These are phyloP conservation scores for Theristicus caerulescens DNA, from an alignment of 2,113 vertebrate species.

Conservation along the genomic window DNA sequence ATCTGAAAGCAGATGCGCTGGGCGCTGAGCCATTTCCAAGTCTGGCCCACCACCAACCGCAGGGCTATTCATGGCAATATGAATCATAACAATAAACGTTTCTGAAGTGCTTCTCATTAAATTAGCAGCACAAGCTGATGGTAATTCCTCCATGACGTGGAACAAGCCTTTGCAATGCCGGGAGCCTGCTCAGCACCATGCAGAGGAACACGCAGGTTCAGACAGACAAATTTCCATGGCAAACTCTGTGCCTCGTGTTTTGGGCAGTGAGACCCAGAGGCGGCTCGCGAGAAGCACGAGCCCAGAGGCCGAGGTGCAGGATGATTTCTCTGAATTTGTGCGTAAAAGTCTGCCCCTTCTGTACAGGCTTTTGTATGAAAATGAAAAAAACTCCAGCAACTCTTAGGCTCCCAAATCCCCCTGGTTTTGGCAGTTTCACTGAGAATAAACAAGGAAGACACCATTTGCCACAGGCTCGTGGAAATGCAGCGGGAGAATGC, in stretches of 20 bases:
- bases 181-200: not conserved
- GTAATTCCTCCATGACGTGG: not conserved
- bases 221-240: not conserved
- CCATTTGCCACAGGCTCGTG: not conserved
- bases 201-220: not conserved
- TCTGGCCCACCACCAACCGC: constrained; percentile 8
- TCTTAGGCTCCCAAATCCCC: not conserved
- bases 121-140: not conserved
- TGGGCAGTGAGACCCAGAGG: not conserved
- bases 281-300: rapidly evolving
- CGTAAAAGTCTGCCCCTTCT: not conserved
- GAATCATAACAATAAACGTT: not conserved
- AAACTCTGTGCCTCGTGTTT: rapidly evolving
- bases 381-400: not conserved
- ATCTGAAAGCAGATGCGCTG: not conserved
- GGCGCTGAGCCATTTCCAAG: not conserved
- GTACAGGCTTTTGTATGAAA: not conserved
- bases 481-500: not conserved
- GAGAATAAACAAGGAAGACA: not conserved
- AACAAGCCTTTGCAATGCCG: not conserved
- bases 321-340: not conserved
- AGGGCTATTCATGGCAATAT: not conserved
- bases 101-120: constrained; percentile 50
- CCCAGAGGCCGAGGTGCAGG: rapidly evolving
- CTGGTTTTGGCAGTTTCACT: not conserved